phyloP scores from a whole-genome alignment of 2,888 invertebrate genomes.

The Cataglyphis albicans region DNA sequence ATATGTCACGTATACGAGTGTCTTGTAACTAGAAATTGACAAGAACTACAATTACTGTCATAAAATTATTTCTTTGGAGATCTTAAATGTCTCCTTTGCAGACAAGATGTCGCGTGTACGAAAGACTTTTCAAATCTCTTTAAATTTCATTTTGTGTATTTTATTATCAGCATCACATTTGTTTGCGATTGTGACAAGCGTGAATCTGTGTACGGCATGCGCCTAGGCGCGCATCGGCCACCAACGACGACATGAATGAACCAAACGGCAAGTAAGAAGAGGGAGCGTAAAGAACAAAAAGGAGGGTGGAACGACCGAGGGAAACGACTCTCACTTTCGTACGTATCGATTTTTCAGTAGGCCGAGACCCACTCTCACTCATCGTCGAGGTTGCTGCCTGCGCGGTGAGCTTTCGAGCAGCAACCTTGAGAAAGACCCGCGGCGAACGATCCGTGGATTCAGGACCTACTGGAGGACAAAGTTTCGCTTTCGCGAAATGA shows the following conservation, averaged over 20 bases:
- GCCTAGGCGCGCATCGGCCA: conserved; percentile 57
- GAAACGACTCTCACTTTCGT: conserved; percentile 82
- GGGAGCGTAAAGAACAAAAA: conserved; percentile 72
- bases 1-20: not conserved
- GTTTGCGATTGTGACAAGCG: conserved; percentile 32
- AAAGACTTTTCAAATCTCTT: no score
- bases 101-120: not conserved
- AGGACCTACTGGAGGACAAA: not conserved
- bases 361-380: conserved; percentile 80
- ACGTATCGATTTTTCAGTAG: conserved; percentile 84
- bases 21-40: not conserved
- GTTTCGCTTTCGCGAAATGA: not conserved
- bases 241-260: conserved; percentile 71
- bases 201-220: conserved; percentile 19
- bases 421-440: conserved; percentile 78
- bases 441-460: conserved; percentile 68
- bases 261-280: conserved; percentile 74
- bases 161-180: not conserved
- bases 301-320: conserved; percentile 74
- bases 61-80: not conserved
- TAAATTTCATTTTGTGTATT: not conserved
- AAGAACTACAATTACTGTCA: not conserved
- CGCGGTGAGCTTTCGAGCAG: conserved; percentile 72
- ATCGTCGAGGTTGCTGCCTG: conserved; percentile 55
- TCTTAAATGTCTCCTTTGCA: not conserved